Conservation (phyloP, 1,140 invertebrate genomes). For the Gyrodactylus salaris region DNA sequence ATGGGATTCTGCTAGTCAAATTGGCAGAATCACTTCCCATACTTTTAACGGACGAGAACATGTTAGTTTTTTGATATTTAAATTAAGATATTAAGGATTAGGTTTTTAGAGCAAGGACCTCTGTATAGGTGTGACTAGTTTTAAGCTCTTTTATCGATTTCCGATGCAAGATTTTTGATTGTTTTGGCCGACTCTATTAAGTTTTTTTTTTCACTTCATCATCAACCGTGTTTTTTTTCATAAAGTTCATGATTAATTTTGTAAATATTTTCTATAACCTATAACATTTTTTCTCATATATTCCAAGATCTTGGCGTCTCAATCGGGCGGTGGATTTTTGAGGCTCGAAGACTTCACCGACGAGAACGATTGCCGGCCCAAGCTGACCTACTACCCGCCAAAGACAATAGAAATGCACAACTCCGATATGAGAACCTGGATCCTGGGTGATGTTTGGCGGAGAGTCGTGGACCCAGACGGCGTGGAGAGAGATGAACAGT, state of each 20-base stretch:
- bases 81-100: too few relatives aligned
- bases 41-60: not conserved
- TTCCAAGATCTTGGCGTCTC: not conserved
- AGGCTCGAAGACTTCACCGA: not conserved
- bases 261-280: too few relatives aligned
- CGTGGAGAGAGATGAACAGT: not conserved
- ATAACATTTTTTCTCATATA: too few relatives aligned
- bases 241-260: too few relatives aligned
- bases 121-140: too few relatives aligned
- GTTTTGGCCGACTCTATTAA: too few relatives aligned
- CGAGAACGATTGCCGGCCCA: not conserved
- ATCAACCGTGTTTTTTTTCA: too few relatives aligned
- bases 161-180: too few relatives aligned
- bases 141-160: too few relatives aligned
- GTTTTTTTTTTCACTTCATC: too few relatives aligned
- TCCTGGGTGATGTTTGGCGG: not conserved
- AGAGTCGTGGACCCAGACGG: not conserved
- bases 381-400: not conserved
- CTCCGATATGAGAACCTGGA: not conserved
- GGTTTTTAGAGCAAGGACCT: too few relatives aligned
- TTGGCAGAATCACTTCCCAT: not conserved
- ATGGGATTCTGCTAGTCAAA: not conserved
- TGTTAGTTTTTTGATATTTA: not conserved
- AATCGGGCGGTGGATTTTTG: not conserved
- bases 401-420: not conserved